These are phyloP conservation scores for Papilio demoleus DNA, from an alignment of 2,888 invertebrate species.

Conservation along the genomic window DNA sequence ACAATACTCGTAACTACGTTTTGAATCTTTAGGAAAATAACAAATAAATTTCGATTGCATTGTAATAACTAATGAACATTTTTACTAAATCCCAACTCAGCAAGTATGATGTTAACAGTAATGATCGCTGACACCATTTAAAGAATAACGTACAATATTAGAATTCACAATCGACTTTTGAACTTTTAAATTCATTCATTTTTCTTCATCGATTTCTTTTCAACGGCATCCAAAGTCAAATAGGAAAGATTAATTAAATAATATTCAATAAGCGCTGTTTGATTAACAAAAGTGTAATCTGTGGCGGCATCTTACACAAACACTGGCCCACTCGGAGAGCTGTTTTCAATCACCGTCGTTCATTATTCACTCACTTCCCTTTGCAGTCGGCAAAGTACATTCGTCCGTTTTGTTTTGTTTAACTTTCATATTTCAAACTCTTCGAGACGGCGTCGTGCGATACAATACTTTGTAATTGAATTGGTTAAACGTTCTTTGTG, in stretches of 20 bases:
- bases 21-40: no score
- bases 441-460: slow-evolving; percentile 63
- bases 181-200: slow-evolving; percentile 51
- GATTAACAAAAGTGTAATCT: slow-evolving; percentile 82
- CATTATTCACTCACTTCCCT: slow-evolving; percentile 81
- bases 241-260: slow-evolving; percentile 80
- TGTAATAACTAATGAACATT: no score
- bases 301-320: slow-evolving; percentile 82
- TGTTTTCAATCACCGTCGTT: slow-evolving; percentile 81
- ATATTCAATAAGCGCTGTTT: slow-evolving; percentile 80
- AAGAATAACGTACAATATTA: not conserved
- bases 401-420: slow-evolving; percentile 78
- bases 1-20: not conserved
- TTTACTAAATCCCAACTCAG: not conserved
- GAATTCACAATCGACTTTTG: slow-evolving; percentile 49
- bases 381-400: slow-evolving; percentile 77
- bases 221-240: slow-evolving; percentile 69
- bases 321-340: slow-evolving; percentile 72
- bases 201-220: slow-evolving; percentile 50
- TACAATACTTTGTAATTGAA: slow-evolving; percentile 72
- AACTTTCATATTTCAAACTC: slow-evolving; percentile 78
- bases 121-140: not conserved
- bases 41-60: no score
- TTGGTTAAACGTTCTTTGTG: slow-evolving; percentile 63
- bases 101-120: not conserved